Evolutionary conservation across 2,888 invertebrate genomes (phyloP).

Genomic region (Enchytraeus crypticus): DNA sequence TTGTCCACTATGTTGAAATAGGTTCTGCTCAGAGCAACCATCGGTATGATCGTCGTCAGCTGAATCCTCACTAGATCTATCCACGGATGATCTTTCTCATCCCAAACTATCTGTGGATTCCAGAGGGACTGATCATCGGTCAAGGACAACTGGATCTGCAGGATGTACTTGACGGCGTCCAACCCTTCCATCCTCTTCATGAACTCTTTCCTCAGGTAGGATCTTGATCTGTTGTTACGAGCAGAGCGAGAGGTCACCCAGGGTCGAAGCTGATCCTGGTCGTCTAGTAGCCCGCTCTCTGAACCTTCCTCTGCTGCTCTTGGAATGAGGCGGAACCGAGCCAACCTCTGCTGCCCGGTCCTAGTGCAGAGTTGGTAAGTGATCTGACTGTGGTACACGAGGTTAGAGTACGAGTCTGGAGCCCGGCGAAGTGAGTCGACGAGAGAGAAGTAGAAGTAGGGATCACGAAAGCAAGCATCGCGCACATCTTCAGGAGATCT

Average conservation of each 20-base stretch:
- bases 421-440: constrained; percentile 24
- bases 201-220: constrained; percentile 24
- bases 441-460: constrained; percentile 21
- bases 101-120: constrained; percentile 28
- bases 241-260: constrained; percentile 9
- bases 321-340: constrained; percentile 24
- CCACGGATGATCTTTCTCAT: constrained; percentile 24
- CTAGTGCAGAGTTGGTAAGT: constrained; percentile 20
- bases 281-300: constrained; percentile 22
- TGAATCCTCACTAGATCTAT: constrained; percentile 21
- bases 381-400: constrained; percentile 26
- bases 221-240: constrained; percentile 3
- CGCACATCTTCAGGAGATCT: constrained; percentile 12
- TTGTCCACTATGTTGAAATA: constrained; percentile 29
- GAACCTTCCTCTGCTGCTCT: neutral
- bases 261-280: constrained; percentile 15
- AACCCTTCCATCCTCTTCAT: constrained; percentile 13
- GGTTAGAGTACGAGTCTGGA: constrained; percentile 21
- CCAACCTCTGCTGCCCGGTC: constrained; percentile 12
- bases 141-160: constrained; percentile 23
- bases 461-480: constrained; percentile 19
- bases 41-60: constrained; percentile 25
- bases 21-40: constrained; percentile 21
- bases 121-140: constrained; percentile 16
- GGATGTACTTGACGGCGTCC: constrained; percentile 20